A percentile compares a stretch with the other conserved stretches of the same genome.
Evolutionary conservation across 2,888 invertebrate species (phyloP).

Genomic region (Notocelia uddmanniana): DNA sequence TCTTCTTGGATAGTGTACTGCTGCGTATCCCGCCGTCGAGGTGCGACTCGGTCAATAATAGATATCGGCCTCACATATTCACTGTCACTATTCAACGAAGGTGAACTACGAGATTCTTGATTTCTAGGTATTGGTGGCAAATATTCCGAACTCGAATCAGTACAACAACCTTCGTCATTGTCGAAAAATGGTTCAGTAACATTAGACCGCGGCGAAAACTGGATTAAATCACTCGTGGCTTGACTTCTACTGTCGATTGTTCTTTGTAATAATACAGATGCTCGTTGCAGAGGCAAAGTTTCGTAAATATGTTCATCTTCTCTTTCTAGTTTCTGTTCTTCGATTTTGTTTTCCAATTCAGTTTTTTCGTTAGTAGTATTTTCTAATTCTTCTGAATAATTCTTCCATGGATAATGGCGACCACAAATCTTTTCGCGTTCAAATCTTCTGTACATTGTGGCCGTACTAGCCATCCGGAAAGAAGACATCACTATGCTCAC

Average conservation of each 20-base stretch:
- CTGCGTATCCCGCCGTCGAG: slow-evolving; percentile 62
- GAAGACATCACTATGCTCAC: slow-evolving; percentile 89
- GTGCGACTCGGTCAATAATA: slow-evolving; percentile 76
- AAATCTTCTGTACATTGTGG: slow-evolving; percentile 90
- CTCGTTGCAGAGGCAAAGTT: slow-evolving; percentile 58
- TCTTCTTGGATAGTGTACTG: slow-evolving; percentile 74
- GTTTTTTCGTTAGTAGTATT: slow-evolving; percentile 65
- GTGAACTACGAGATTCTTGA: slow-evolving; percentile 51
- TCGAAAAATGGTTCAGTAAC: slow-evolving; percentile 62
- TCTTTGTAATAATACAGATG: slow-evolving; percentile 54
- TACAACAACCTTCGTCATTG: slow-evolving; percentile 61
- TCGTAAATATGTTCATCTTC: slow-evolving; percentile 66
- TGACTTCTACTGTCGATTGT: slow-evolving; percentile 52
- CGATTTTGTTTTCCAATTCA: slow-evolving; percentile 47
- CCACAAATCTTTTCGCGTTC: slow-evolving; percentile 92
- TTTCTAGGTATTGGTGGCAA: slow-evolving; percentile 58
- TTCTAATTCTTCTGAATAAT: slow-evolving; percentile 52
- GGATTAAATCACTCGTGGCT: slow-evolving; percentile 70
- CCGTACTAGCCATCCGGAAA: slow-evolving; percentile 89
- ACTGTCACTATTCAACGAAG: slow-evolving; percentile 68
- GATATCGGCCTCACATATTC: slow-evolving; percentile 73
- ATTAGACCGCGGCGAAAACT: slow-evolving; percentile 70
- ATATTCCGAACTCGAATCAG: slow-evolving; percentile 71
- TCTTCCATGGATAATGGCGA: slow-evolving; percentile 90
- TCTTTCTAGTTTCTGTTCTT: slow-evolving; percentile 47